A percentile compares a stretch with the other conserved stretches of the same genome.
Evolutionary conservation across 1,140 invertebrate genomes (phyloP).

Genomic region (Magallana ariakensis): DNA sequence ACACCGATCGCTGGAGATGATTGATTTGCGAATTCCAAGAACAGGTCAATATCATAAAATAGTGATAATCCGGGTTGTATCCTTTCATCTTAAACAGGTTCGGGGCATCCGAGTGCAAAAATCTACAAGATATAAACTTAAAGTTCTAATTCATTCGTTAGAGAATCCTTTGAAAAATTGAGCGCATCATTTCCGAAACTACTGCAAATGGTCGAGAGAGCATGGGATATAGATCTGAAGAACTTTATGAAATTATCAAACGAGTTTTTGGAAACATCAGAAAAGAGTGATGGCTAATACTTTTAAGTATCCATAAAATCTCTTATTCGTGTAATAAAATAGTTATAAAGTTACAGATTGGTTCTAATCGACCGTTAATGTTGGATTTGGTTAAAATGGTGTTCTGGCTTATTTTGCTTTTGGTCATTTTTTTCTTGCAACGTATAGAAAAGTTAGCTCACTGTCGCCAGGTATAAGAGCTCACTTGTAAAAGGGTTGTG

Average conservation of each 20-base stretch:
- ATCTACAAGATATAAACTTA: not conserved
- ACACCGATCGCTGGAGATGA: not conserved
- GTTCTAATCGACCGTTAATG: too few species aligned
- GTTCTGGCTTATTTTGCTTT: too few species aligned
- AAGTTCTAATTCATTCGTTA: not conserved
- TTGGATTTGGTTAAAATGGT: too few species aligned
- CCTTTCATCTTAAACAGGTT: too few species aligned
- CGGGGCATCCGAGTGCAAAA: not conserved
- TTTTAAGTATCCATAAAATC: too few species aligned
- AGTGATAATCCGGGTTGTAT: not conserved
- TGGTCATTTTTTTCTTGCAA: too few species aligned
- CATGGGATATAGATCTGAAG: not conserved
- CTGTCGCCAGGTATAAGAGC: too few species aligned
- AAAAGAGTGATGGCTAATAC: too few species aligned
- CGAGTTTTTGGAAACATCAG: not conserved
- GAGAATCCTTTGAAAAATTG: conserved; percentile 9
- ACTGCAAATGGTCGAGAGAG: not conserved
- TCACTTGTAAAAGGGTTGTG: too few species aligned
- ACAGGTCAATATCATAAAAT: conserved; percentile 15
- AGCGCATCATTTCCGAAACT: conserved; percentile 8
- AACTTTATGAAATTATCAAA: not conserved
- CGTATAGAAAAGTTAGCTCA: too few species aligned
- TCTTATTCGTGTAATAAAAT: too few species aligned
- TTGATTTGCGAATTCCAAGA: not conserved
- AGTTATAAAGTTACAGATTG: too few species aligned